These are phyloP conservation scores for Gallinago paraguaiae DNA, from an alignment of 2,113 vertebrate genomes.

Conservation along the genomic window DNA sequence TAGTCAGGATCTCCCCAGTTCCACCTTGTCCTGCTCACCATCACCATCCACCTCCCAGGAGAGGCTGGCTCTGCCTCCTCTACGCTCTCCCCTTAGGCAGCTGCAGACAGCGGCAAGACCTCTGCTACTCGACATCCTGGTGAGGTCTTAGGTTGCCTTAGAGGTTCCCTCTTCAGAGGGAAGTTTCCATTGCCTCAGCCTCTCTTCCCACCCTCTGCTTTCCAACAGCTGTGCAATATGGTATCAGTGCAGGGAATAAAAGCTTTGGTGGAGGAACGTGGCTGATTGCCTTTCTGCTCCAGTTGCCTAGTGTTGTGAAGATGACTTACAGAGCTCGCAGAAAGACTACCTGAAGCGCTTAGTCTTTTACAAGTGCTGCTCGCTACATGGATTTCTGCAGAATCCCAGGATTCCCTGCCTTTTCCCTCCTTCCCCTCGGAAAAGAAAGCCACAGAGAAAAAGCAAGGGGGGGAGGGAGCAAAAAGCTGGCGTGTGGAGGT, in stretches of 20 bases:
- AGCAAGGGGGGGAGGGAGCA: not conserved
- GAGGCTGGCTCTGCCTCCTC: not conserved
- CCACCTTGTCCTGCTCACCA: not conserved
- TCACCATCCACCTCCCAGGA: not conserved
- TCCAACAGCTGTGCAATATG: rapidly evolving
- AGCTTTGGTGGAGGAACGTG: not conserved
- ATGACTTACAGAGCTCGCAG: not conserved
- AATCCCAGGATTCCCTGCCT: not conserved
- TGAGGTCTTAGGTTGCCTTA: not conserved
- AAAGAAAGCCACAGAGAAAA: not conserved
- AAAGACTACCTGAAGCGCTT: not conserved
- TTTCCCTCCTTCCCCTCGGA: not conserved
- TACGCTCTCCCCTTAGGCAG: not conserved
- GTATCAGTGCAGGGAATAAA: not conserved
- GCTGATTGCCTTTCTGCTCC: not conserved
- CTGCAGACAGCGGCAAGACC: not conserved
- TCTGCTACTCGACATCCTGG: rapidly evolving
- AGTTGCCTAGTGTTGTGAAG: not conserved
- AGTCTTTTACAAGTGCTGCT: not conserved
- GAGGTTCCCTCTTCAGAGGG: not conserved
- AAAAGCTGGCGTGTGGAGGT: slow-evolving; percentile 3
- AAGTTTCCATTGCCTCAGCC: not conserved
- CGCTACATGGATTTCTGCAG: not conserved
- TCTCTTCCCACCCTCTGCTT: not conserved
- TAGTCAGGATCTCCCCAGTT: not conserved